Conservation (phyloP, 53 echinoderm and acorn worm genomes). For the Echinarachnius parma region DNA sequence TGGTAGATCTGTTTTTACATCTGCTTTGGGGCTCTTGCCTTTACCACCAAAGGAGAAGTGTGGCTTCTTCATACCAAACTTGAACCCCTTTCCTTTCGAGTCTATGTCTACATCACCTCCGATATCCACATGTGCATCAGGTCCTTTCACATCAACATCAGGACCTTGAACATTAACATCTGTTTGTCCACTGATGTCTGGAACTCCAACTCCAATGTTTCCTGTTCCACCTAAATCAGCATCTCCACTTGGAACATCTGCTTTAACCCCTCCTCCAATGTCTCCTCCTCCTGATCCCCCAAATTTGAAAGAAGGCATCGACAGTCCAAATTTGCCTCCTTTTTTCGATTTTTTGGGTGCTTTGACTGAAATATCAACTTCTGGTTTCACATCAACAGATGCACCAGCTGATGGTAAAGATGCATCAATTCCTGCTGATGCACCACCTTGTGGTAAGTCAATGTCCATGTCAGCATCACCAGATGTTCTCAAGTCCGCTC, state of each 20-base stretch:
- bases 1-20: constrained; percentile 35
- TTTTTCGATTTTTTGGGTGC: constrained; percentile 38
- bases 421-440: constrained; percentile 11
- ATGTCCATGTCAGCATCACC: constrained; percentile 35
- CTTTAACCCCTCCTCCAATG: constrained; percentile 3
- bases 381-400: constrained; percentile 43
- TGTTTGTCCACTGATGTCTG: constrained; percentile 39
- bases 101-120: constrained; percentile 24
- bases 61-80: constrained; percentile 3
- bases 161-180: too few relatives aligned
- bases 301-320: constrained; percentile 30
- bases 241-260: constrained; percentile 10
- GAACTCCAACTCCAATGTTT: constrained; percentile 47
- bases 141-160: too few relatives aligned
- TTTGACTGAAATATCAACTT: constrained; percentile 20
- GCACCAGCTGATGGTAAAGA: constrained; percentile 26
- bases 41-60: constrained; percentile 49
- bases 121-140: too few relatives aligned
- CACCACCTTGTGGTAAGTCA: constrained; percentile 42
- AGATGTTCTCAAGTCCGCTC: constrained; percentile 14
- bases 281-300: constrained; percentile 37
- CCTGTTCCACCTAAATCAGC: constrained; percentile 44
- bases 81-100: constrained; percentile 21
- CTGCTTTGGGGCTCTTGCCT: constrained; percentile 51
- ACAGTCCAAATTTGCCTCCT: constrained; percentile 29